A percentile compares a stretch with the other conserved stretches of the same genome.
Conservation (phyloP, 1,140 invertebrate species). For the Diorhabda elongata region DNA sequence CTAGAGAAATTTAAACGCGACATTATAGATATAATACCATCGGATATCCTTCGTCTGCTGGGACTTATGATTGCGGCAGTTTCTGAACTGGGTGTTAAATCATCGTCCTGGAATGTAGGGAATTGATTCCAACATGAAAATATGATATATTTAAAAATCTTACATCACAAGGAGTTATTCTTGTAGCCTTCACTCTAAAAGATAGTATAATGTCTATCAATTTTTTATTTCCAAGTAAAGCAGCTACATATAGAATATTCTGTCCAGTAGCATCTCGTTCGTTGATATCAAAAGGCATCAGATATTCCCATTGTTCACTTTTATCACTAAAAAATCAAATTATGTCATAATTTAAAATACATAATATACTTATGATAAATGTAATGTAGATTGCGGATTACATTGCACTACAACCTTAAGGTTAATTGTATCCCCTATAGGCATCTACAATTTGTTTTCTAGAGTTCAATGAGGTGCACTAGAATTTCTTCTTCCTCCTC, state of each 20-base stretch:
- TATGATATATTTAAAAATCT: slow-evolving; percentile 11
- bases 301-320: slow-evolving; percentile 74
- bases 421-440: no score
- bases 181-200: slow-evolving; percentile 64
- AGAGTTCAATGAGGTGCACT: no score
- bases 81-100: slow-evolving; percentile 45
- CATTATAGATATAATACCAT: slow-evolving; percentile 83
- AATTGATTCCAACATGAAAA: slow-evolving; percentile 1
- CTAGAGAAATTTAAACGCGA: slow-evolving; percentile 66
- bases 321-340: slow-evolving; percentile 56
- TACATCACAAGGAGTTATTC: slow-evolving; percentile 43
- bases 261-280: slow-evolving; percentile 84
- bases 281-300: slow-evolving; percentile 87
- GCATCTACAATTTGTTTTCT: no score
- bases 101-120: slow-evolving; percentile 38
- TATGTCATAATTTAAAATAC: background rate
- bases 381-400: no score
- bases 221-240: slow-evolving; percentile 75
- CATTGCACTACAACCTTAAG: no score
- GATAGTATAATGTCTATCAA: slow-evolving; percentile 76
- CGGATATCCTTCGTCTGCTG: slow-evolving; percentile 72
- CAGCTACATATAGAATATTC: slow-evolving; percentile 83
- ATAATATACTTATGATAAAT: no score
- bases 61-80: slow-evolving; percentile 52
- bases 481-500: no score